Conservation (phyloP, 2,113 vertebrate genomes). For the Himantopus leucocephalus region DNA sequence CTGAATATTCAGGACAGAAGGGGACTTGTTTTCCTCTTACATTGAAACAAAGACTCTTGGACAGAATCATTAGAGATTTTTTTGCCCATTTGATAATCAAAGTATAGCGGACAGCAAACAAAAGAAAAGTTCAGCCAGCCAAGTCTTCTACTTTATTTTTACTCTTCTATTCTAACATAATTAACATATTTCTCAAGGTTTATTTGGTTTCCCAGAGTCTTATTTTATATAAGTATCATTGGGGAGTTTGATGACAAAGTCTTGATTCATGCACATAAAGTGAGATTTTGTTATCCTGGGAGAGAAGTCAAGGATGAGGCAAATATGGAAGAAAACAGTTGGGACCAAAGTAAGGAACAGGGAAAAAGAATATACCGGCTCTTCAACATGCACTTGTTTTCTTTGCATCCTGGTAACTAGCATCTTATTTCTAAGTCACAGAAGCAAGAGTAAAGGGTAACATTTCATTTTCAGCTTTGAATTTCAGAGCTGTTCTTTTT, state of each 20-base stretch:
- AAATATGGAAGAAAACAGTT: neutral
- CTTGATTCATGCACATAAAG: neutral
- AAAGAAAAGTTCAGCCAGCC: neutral
- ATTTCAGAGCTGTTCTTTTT: neutral
- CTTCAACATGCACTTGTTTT: neutral
- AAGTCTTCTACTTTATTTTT: constrained; percentile 22
- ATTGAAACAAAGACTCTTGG: constrained; percentile 26
- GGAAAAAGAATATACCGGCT: neutral
- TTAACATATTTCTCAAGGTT: constrained; percentile 29
- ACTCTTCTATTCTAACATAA: constrained; percentile 1
- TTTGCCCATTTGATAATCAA: neutral
- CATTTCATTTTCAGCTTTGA: neutral
- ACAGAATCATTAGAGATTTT: neutral
- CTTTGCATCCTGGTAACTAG: neutral
- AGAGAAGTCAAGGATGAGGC: neutral
- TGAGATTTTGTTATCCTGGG: neutral
- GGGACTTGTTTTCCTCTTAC: constrained; percentile 27
- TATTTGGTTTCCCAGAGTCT: constrained; percentile 8
- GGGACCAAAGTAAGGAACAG: neutral
- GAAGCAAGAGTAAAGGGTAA: neutral
- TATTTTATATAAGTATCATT: neutral
- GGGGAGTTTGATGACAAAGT: neutral
- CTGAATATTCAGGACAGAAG: constrained; percentile 27
- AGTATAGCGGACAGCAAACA: constrained; percentile 6
- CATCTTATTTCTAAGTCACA: neutral